Base-by-base conservation (phyloP, 2,888 invertebrate genomes). In the Brachyptera putata region DNA sequence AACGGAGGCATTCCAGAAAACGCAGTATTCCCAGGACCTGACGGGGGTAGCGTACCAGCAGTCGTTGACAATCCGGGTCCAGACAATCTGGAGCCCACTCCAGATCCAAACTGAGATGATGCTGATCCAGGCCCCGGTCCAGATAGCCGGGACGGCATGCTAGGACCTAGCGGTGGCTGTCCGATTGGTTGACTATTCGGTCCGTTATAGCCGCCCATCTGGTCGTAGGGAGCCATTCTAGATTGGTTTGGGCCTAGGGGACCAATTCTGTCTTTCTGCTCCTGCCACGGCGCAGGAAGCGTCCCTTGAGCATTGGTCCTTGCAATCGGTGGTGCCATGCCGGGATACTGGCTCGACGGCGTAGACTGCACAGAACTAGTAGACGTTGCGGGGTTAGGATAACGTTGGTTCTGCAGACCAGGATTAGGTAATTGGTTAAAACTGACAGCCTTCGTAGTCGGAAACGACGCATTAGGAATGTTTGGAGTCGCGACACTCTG, bases 91-190 rank as follows among this genome's bases (percentile, higher is more conserved):
- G 63, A 34, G 41, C 63, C 60, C n/a, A 56, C 18, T 21, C 56
- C 56, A 37, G 56, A 36, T 13, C 36, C n/a, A 25, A 58, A 26
- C 18, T 41, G 56, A 22, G 65, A 24, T 39, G 48, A 46, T 50
- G 39, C 59, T 34, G 64, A 18, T 41, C 57, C 18, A 59, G 60
- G 57, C 37, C 55, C 21, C 50, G 49, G 50, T 56, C 62, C 37
- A 57, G 62, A 14, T 14, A 64, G 63, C 24, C 62, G 57, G 4
- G 64, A 22, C 9, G 64, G 55, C 60, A 66, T 66, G 61, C 66
- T 65, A 63, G 68, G 66, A 57, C 63, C 66, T 62, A 64, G 49
- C 48, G 66, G 41, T 53, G 58, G 39, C 65, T 67, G 65, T 36
- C 37, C 41, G 41, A 30, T 18, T 41, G 18, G 14, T 9, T 7